Evolutionary conservation across 2,888 invertebrate species (phyloP).

Genomic region (Stenichneumon culpator): DNA sequence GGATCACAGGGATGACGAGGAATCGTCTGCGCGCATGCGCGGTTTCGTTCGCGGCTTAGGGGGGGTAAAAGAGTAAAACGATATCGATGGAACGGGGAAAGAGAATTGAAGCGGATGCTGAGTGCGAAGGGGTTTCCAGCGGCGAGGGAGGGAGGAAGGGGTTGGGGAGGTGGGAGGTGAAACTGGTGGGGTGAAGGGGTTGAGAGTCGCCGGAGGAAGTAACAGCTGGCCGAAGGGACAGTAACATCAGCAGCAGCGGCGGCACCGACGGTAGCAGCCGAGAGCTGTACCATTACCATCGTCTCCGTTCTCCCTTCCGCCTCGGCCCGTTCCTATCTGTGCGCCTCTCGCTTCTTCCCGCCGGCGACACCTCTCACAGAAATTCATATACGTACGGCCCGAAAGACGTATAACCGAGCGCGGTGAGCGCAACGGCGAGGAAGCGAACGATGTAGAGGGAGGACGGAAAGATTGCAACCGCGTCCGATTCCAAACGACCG

Average conservation of each 20-base stretch:
- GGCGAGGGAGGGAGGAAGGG: conserved; percentile 30
- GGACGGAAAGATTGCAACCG: conserved; percentile 59
- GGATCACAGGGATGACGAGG: background rate
- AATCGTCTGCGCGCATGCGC: background rate
- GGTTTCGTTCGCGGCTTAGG: background rate
- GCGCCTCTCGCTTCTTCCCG: conserved; percentile 2
- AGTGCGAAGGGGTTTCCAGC: conserved; percentile 27
- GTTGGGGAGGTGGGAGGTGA: conserved; percentile 19
- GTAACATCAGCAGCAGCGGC: conserved; percentile 74
- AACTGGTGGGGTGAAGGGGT: conserved; percentile 56
- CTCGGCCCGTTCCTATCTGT: conserved; percentile 11
- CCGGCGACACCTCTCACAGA: conserved; percentile 25
- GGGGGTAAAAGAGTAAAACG: conserved; percentile 6
- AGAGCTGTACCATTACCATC: conserved; percentile 76
- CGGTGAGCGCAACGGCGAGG: background rate
- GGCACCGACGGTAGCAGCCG: conserved; percentile 68
- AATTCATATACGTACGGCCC: conserved; percentile 50
- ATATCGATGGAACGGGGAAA: conserved; percentile 27
- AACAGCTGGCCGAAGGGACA: conserved; percentile 78
- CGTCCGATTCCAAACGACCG: conserved; percentile 37
- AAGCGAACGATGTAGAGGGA: background rate
- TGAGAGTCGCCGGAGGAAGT: conserved; percentile 76
- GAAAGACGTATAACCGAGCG: conserved; percentile 36
- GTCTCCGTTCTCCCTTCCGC: conserved; percentile 60
- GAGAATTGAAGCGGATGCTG: conserved; percentile 23